These are phyloP conservation scores for Yponomeuta cagnagella DNA, from an alignment of 2,888 invertebrate species.

Conservation along the genomic window DNA sequence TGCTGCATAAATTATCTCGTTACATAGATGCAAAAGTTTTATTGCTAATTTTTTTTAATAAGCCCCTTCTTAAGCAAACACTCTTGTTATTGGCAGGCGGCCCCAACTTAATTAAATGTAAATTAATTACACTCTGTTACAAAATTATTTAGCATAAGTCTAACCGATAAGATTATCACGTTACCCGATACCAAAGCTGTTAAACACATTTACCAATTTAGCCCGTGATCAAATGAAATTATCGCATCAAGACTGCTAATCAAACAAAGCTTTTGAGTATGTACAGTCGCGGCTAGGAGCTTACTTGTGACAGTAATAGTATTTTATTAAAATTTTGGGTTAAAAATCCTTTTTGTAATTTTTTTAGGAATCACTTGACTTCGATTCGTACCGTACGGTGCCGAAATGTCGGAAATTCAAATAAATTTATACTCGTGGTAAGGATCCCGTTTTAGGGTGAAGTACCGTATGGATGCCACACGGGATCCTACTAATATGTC, in stretches of 20 bases:
- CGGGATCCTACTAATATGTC: too few relatives aligned
- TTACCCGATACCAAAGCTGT: not conserved
- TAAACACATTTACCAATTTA: not conserved
- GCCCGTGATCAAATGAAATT: not conserved
- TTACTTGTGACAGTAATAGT: too few relatives aligned
- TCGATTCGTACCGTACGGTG: too few relatives aligned
- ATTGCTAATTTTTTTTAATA: not conserved
- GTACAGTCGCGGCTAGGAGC: not conserved
- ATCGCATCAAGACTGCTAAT: not conserved
- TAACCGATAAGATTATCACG: not conserved
- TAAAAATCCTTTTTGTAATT: too few relatives aligned
- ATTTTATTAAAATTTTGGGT: too few relatives aligned
- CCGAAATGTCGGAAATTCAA: too few relatives aligned
- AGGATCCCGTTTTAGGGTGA: too few relatives aligned
- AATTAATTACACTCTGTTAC: not conserved
- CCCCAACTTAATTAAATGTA: not conserved
- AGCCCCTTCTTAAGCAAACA: not conserved
- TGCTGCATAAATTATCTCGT: too few relatives aligned
- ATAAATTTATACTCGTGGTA: too few relatives aligned
- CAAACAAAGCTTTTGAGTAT: not conserved
- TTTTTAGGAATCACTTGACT: too few relatives aligned
- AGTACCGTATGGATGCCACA: too few relatives aligned
- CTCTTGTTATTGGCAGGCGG: not conserved
- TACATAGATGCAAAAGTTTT: too few relatives aligned
- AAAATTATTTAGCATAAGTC: not conserved